Evolutionary conservation across 1,140 invertebrate species (phyloP), one percentile per base, ranked within the genome.

Genomic region (Galendromus occidentalis): DNA sequence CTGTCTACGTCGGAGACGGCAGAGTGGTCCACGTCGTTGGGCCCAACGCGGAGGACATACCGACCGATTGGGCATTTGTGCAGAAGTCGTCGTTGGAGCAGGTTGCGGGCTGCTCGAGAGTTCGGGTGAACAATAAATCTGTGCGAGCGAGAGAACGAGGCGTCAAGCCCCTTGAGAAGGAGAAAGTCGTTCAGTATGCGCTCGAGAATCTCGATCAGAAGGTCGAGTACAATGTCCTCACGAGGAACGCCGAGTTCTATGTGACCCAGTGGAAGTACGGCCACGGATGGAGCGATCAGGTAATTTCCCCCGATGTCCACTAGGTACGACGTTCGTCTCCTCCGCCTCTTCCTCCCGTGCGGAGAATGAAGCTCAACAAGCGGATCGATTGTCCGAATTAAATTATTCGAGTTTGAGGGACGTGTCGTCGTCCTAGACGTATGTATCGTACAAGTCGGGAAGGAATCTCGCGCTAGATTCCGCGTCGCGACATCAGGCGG

Each of bases 241-340:
- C 70, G 2, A 69, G 68, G 51, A 74, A 74, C 65, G 69, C 69
- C 64, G 73, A 74, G 70, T 73, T 73, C 67, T 74, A 71, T 66
- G 71, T 72, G 7, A 74, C 72, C 1, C 69, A 73, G 41, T 74
- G 73, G 71, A 71, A 71, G 55, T 74, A 73, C 68, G 73, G 73
- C 1, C 45, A 59, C 12, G 69, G 69, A 12, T 73, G 71, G 72
- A 74, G 73, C 68, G 72, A 74, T 67, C 73, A 74, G 72, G 73
- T 74, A 39, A 39, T 39, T 39, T 39, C 9, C 33, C 33, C 4
- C 9, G 4, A 39, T 39, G 4, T 39, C 33, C 4, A 39, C 9
- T 39, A 4, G 9, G 4, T 39, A n/a, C n/a, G n/a, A n/a, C 33
- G 33, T 39, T 39, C 9, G 4, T 39, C 33, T 39, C 9, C 9